Evolutionary conservation across 1,140 invertebrate species (phyloP).

Genomic region (Sinonovacula constricta): DNA sequence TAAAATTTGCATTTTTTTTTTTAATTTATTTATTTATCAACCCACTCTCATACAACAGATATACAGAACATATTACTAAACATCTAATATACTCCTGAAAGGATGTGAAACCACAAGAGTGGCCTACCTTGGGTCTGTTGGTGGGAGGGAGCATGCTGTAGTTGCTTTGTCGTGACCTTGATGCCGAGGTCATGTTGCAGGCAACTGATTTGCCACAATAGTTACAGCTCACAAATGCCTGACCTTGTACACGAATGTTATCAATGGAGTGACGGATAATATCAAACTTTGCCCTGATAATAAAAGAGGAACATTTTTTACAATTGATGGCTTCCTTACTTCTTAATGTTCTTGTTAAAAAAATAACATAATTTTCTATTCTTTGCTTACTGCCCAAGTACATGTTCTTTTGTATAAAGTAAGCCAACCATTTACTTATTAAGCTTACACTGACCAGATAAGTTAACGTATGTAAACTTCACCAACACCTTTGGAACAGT

Average conservation of each 20-base stretch:
- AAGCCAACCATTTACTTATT: no score
- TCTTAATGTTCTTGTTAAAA: no score
- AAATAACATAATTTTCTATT: no score
- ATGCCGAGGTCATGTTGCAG: conserved; percentile 68
- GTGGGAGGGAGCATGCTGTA: conserved; percentile 36
- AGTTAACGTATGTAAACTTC: no score
- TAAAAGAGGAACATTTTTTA: no score
- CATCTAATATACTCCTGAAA: neutral
- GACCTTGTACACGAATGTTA: conserved; percentile 83
- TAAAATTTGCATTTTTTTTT: neutral
- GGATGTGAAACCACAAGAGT: neutral
- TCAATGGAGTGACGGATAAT: conserved; percentile 84
- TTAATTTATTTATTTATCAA: neutral
- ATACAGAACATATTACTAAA: neutral
- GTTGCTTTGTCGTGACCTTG: conserved; percentile 39
- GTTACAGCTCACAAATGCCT: conserved; percentile 94
- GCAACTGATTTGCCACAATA: conserved; percentile 97
- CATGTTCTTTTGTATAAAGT: no score
- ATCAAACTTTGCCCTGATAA: conserved; percentile 85
- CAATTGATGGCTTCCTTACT: no score
- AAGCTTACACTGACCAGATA: no score
- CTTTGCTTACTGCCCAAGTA: no score
- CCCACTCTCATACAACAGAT: neutral
- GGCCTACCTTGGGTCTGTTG: conserved; percentile 65
- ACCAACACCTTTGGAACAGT: no score